Base-by-base conservation (phyloP, 2,113 vertebrate species). In the Oceanites oceanicus region DNA sequence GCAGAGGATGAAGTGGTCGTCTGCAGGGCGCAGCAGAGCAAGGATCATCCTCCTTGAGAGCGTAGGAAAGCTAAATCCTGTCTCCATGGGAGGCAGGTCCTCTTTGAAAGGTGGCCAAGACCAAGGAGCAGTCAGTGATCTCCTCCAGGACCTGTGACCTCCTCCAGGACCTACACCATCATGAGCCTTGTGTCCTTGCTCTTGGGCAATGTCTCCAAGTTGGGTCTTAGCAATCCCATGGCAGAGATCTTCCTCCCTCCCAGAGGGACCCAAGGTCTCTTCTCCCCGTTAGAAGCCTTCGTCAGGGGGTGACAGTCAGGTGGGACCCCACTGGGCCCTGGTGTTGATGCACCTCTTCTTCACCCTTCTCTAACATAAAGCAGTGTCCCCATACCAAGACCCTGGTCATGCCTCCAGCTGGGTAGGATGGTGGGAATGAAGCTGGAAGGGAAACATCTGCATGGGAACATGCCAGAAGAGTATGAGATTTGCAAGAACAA, bases 331-430 rank as follows among this genome's bases (percentile, higher is more conserved):
- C 42, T 11, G n/a, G 34, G n/a, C 9, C 50, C 47, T 5, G 2
- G 9, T 45, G 15, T 36, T 61, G 58, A 26, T 63, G 53, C 56
- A 22, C 25, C 49, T 70, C 67, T 84, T 72, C 86, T 73, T 76
- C 59, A 52, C 29, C 45, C 25, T 55, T 7, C 90, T n/a, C 61
- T 59, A 26, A 45, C 52, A 87, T 17, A n/a, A 10, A 50, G 42
- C 3, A 62, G 5, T 3, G 20, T 30, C 36, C 38, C 83, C 12
- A 6, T 9, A 42, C 56, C 84, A 30, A 34, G 32, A 8, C n/a
- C 62, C 47, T 0, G 0, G 10, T 5, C 21, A 26, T 0, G 1
- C 22, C 47, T 81, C 65, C 86, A 40, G 72, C 32, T 5, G 2
- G 29, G 42, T 2, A 14, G 42, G 22, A 27, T 0, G 5, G 0